Percentiles rank a stretch among this genome's conserved stretches.
Evolutionary conservation across 1,140 invertebrate species (phyloP).

Genomic region (Caenorhabditis brenneri): DNA sequence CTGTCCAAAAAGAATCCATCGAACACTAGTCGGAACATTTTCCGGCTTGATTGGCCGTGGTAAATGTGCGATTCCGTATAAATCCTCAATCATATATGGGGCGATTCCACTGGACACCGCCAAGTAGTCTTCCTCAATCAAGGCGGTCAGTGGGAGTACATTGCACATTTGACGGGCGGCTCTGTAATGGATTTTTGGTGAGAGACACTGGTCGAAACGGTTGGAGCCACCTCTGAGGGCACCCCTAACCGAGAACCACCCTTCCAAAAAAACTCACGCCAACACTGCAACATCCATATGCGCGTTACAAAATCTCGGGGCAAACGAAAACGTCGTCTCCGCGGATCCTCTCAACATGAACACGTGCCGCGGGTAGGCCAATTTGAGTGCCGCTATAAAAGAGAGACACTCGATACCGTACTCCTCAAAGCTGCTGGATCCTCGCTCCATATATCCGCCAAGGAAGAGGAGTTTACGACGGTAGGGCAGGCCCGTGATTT

Average conservation of each 20-base stretch:
- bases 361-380: neutral
- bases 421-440: neutral
- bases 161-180: slow-evolving; percentile 3
- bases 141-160: neutral
- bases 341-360: slow-evolving; percentile 6
- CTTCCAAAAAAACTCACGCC: neutral
- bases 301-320: neutral
- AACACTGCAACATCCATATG: neutral
- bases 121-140: neutral
- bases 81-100: neutral
- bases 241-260: too few relatives aligned
- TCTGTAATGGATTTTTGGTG: neutral
- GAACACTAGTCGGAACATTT: neutral
- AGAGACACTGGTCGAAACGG: too few relatives aligned
- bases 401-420: neutral
- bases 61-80: neutral
- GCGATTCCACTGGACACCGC: neutral
- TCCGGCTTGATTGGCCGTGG: neutral
- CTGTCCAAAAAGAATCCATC: neutral
- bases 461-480: neutral
- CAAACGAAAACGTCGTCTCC: neutral
- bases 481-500: neutral
- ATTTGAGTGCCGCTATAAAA: neutral
- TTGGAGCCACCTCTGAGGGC: too few relatives aligned
- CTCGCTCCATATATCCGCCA: neutral